Evolutionary conservation across 2,888 invertebrate genomes (phyloP).

Genomic region (Aradus depressus): DNA sequence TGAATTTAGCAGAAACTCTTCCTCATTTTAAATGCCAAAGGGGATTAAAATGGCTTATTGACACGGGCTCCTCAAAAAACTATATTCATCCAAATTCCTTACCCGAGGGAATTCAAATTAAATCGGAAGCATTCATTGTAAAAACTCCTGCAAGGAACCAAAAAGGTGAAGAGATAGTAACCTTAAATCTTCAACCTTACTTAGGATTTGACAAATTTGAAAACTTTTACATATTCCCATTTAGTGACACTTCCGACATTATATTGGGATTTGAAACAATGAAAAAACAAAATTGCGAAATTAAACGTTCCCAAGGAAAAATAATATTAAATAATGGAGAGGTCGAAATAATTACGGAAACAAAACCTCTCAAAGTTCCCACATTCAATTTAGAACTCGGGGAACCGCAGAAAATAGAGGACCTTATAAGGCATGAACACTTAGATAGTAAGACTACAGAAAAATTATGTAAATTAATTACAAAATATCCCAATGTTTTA

Average conservation of each 20-base stretch:
- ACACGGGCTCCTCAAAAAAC: not conserved
- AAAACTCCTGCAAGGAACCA: not conserved
- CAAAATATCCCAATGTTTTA: constrained; percentile 14
- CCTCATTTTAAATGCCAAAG: not conserved
- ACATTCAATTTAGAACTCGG: not conserved
- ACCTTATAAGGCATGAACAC: constrained; percentile 7
- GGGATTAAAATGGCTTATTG: not conserved
- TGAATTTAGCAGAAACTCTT: not conserved
- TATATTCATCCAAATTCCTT: not conserved
- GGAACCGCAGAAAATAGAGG: not conserved
- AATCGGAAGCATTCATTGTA: not conserved
- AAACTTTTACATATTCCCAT: not conserved
- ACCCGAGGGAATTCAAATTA: not conserved
- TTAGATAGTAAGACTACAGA: constrained; percentile 12
- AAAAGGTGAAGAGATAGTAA: not conserved
- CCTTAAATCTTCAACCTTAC: not conserved
- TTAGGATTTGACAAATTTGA: not conserved
- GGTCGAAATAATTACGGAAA: not conserved
- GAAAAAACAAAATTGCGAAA: not conserved
- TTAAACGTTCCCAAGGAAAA: not conserved
- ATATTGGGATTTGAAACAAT: not conserved
- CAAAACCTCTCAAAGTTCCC: not conserved
- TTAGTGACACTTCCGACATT: not conserved
- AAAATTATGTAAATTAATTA: constrained; percentile 1
- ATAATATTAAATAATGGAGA: not conserved